A percentile compares a stretch with the other conserved stretches of the same genome.
phyloP scores from a whole-genome alignment of 2,113 vertebrate species.

The Pheucticus melanocephalus region DNA sequence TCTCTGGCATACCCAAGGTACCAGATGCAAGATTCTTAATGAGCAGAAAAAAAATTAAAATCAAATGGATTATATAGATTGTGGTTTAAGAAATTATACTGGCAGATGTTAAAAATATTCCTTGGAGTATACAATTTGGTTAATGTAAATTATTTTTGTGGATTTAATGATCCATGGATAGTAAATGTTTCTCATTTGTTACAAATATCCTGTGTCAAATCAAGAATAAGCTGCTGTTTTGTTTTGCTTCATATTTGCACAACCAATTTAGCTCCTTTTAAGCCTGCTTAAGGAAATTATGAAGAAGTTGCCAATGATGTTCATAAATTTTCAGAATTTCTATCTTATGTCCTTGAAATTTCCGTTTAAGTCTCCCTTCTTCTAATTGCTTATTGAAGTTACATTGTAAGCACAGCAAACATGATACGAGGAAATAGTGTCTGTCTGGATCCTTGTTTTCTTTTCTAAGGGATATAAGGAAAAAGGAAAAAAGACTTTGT shows the following conservation, averaged over 20 bases:
- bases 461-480: neutral
- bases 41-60: neutral
- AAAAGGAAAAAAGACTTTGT: neutral
- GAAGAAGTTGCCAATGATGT: constrained; percentile 34
- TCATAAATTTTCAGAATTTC: constrained; percentile 52
- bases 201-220: constrained; percentile 34
- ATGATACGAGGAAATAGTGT: neutral
- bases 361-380: constrained; percentile 34
- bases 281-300: constrained; percentile 42
- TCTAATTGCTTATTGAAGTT: constrained; percentile 49
- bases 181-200: constrained; percentile 44
- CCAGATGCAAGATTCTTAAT: neutral
- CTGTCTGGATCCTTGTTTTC: neutral
- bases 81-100: constrained; percentile 17
- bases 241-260: constrained; percentile 40
- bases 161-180: constrained; percentile 38
- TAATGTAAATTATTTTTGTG: constrained; percentile 46
- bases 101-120: neutral
- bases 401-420: neutral
- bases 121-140: constrained; percentile 22
- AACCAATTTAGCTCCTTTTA: constrained; percentile 38
- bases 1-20: neutral
- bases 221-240: constrained; percentile 56
- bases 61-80: neutral
- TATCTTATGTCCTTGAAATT: constrained; percentile 29